Evolutionary conservation across 2,113 vertebrate genomes (phyloP).

Genomic region (Ancistrus triradiatus): DNA sequence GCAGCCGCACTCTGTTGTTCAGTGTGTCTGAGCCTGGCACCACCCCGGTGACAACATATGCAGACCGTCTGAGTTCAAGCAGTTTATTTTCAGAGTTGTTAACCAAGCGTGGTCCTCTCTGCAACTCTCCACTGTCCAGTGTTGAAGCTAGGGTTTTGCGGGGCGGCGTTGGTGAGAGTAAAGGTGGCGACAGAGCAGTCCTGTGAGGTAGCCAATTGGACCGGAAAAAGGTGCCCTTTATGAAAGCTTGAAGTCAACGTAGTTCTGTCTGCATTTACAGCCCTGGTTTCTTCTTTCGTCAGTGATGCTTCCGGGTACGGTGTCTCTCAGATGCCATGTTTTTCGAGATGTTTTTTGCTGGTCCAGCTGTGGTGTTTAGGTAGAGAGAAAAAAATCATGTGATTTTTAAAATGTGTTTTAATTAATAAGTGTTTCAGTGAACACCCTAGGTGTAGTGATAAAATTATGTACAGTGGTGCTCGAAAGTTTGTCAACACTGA

Average conservation of each 20-base stretch:
- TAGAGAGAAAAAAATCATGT: not conserved
- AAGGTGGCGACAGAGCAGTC: not conserved
- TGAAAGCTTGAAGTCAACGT: fast-evolving
- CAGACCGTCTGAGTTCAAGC: not conserved
- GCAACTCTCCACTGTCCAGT: not conserved
- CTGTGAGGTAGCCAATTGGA: not conserved
- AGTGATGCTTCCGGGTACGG: not conserved
- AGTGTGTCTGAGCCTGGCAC: not conserved
- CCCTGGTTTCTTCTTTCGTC: not conserved
- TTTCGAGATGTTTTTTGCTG: not conserved
- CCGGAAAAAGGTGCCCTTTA: slow-evolving; percentile 6
- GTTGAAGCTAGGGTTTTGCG: not conserved
- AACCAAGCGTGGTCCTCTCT: no score
- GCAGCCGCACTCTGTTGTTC: not conserved
- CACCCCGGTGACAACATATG: slow-evolving; percentile 14
- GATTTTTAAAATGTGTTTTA: no score
- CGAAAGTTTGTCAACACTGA: no score
- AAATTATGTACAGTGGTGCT: no score
- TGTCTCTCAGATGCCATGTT: not conserved
- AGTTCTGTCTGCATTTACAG: not conserved
- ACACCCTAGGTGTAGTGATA: no score
- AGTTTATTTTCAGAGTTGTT: not conserved
- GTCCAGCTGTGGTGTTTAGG: not conserved
- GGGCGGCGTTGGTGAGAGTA: not conserved
- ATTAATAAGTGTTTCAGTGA: no score